Evolutionary conservation across 2,113 vertebrate species (phyloP), one percentile per base, ranked within the genome.

Genomic region (Oreocharis arfaki): DNA sequence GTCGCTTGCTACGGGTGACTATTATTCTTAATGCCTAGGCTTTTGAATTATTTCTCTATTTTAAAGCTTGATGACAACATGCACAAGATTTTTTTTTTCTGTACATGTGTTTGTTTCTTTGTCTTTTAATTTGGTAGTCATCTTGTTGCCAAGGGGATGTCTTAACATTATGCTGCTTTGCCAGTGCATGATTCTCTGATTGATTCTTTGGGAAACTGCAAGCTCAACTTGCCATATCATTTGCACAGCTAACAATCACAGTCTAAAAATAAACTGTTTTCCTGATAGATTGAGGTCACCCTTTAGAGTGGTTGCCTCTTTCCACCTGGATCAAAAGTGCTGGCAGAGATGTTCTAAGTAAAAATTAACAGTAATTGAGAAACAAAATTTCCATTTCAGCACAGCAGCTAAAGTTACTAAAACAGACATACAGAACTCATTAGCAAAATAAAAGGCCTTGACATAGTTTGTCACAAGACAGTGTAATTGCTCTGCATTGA

Each of bases 231-330:
- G 56, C 68, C 7, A 3, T 64, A 42, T 78, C 55, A 13, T 91
- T 93, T 95, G 81, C 73, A 78, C 80, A 92, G 55, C 56, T 78
- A 93, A 91, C 83, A 84, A 44, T 56, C 60, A 26, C 18, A 55
- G 52, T 21, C 91, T 93, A 94, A 96, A 96, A 95, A 90, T 95
- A 95, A 92, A 22, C 33, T 9, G 2, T 7, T 84, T 95, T 90
- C 44, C 80, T 95, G 89, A 89, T 67, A 84, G 55, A 90, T 77
- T 65, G 94, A 92, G 86, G 83, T 74, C 76, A 93, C 42, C 21
- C 39, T 74, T 86, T 77, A 50, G 39, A 81, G 26, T 46, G 42
- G 59, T 63, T 90, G 52, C 52, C 32, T 74, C 68, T 89, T 95
- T 93, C 69, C 77, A 95, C 87, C 76, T 92, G 80, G 75, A 94